Conservation (phyloP, 2,888 invertebrate species). For the Peribatodes rhomboidaria region DNA sequence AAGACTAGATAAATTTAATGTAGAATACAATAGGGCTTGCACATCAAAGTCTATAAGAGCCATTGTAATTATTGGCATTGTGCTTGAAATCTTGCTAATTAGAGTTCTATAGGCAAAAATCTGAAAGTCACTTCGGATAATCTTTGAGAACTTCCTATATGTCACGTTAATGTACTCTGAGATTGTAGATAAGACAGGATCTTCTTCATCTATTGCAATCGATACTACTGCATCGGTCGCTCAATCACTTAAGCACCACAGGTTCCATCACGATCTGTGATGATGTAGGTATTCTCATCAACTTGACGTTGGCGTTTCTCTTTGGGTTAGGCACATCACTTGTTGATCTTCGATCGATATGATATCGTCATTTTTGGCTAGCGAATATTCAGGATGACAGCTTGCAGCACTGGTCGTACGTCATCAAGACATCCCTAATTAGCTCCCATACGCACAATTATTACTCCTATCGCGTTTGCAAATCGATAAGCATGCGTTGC, state of each 20-base stretch:
- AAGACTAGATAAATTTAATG: no score
- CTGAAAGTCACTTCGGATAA: background rate
- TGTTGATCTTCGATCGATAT: no score
- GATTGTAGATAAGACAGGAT: constrained; percentile 17
- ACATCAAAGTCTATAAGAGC: no score
- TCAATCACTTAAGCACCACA: background rate
- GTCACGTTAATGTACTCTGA: background rate
- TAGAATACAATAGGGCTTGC: background rate
- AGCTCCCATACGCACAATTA: constrained; percentile 23
- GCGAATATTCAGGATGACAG: no score
- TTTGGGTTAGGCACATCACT: no score
- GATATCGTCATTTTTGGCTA: no score
- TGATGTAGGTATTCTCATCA: no score
- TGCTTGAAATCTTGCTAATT: background rate
- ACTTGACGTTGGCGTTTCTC: background rate
- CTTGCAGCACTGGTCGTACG: background rate
- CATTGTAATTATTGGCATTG: no score
- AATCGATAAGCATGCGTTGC: constrained; percentile 43
- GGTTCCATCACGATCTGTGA: no score
- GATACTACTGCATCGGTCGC: background rate
- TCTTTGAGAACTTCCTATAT: background rate
- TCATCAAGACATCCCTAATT: background rate
- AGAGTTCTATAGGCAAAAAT: background rate
- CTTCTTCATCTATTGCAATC: background rate
- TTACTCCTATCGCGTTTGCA: constrained; percentile 37